Percentiles rank a stretch among this genome's conserved stretches.
Conservation (phyloP, 2,113 vertebrate species). For the Gavia stellata region DNA sequence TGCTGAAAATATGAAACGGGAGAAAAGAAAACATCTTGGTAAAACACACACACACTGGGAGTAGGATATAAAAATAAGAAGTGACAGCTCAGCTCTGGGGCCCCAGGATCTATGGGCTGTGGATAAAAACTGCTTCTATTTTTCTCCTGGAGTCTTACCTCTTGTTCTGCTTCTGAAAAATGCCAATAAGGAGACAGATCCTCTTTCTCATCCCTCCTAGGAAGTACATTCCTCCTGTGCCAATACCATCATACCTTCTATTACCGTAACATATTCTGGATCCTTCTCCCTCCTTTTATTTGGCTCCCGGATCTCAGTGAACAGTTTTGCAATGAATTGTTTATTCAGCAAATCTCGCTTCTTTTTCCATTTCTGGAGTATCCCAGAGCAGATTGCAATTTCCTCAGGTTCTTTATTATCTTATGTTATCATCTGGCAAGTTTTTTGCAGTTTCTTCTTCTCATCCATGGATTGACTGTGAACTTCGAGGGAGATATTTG, state of each 20-base stretch:
- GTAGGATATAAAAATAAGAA: conserved; percentile 23
- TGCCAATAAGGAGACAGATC: neutral
- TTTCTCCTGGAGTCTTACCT: neutral
- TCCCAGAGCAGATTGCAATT: neutral
- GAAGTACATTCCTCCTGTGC: neutral
- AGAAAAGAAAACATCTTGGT: conserved; percentile 21
- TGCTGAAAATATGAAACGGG: conserved; percentile 9
- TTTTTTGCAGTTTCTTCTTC: neutral
- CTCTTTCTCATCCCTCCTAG: neutral
- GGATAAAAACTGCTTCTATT: neutral
- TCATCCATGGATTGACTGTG: neutral
- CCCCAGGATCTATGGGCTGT: neutral
- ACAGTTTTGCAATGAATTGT: neutral
- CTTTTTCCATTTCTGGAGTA: neutral
- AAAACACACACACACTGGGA: conserved; percentile 16
- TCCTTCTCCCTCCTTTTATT: neutral
- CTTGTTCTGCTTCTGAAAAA: conserved; percentile 13
- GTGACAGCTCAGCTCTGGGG: conserved; percentile 29
- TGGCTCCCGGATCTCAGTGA: neutral
- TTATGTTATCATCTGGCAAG: neutral
- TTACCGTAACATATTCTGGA: neutral
- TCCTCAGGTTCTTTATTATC: neutral
- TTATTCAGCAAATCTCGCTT: conserved; percentile 1
- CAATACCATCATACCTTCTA: neutral
- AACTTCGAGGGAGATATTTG: neutral